Conservation (phyloP, 2,888 invertebrate species). For the Drosophila anomalata region DNA sequence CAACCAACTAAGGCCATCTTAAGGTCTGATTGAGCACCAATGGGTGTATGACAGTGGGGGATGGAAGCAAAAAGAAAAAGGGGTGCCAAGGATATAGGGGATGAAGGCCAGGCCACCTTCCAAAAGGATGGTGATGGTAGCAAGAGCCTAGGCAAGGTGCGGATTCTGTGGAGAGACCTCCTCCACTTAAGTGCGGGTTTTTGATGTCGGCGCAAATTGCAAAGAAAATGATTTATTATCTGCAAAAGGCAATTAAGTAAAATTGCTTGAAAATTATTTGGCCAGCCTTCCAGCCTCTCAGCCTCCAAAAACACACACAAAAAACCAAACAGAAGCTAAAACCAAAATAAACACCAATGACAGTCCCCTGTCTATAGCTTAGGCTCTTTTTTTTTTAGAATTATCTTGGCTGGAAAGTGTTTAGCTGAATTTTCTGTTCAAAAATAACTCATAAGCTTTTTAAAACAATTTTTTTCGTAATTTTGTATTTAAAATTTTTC, state of each 20-base stretch:
- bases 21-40: conserved; percentile 46
- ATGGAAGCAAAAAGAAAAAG: not conserved
- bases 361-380: conserved; percentile 1
- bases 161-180: conserved; percentile 28
- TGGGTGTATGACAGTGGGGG: conserved; percentile 1
- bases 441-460: not conserved
- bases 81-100: not conserved
- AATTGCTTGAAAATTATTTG: conserved; percentile 71
- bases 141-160: not conserved
- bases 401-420: not conserved
- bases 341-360: conserved; percentile 29
- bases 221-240: conserved; percentile 73
- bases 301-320: not conserved
- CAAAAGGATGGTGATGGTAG: not conserved
- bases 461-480: not conserved
- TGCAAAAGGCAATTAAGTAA: conserved; percentile 72
- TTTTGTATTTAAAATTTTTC: not conserved
- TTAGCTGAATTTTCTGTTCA: not conserved
- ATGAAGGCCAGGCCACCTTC: not conserved
- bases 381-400: not conserved
- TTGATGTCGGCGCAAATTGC: conserved; percentile 50
- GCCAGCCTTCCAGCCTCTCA: conserved; percentile 1
- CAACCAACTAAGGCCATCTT: conserved; percentile 55
- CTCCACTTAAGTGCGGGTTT: conserved; percentile 47
- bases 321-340: conserved; percentile 28